Percentiles rank a stretch among this genome's conserved stretches.
phyloP scores from a whole-genome alignment of 2,113 vertebrate genomes.

The Pangasianodon gigas region DNA sequence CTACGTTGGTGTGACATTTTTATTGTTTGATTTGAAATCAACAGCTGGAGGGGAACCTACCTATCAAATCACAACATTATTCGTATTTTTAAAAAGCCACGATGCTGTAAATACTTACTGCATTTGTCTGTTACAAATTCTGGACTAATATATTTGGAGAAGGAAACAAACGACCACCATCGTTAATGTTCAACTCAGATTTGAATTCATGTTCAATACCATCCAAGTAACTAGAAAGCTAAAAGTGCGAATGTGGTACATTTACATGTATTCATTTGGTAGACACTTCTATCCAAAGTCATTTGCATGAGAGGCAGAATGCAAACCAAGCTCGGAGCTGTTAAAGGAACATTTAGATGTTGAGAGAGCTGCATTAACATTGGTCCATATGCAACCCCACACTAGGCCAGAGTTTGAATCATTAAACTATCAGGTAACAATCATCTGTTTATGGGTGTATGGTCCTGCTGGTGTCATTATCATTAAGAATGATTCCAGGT shows the following conservation, averaged over 20 bases:
- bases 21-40: neutral
- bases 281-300: neutral
- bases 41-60: neutral
- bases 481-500: neutral
- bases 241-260: neutral
- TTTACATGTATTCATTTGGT: neutral
- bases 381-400: neutral
- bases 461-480: neutral
- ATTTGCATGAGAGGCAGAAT: conserved; percentile 17
- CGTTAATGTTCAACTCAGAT: neutral
- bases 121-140: neutral
- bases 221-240: neutral
- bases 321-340: conserved; percentile 2
- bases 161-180: neutral
- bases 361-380: neutral
- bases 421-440: neutral
- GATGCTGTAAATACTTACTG: neutral
- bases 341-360: neutral
- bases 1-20: neutral
- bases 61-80: neutral
- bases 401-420: neutral
- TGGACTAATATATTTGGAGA: neutral
- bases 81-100: neutral
- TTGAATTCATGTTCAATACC: neutral
- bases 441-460: neutral